These are phyloP conservation scores for Mormyrops attenuatus DNA, from an alignment of 2,797 vertebrate genomes.

Conservation along the genomic window DNA sequence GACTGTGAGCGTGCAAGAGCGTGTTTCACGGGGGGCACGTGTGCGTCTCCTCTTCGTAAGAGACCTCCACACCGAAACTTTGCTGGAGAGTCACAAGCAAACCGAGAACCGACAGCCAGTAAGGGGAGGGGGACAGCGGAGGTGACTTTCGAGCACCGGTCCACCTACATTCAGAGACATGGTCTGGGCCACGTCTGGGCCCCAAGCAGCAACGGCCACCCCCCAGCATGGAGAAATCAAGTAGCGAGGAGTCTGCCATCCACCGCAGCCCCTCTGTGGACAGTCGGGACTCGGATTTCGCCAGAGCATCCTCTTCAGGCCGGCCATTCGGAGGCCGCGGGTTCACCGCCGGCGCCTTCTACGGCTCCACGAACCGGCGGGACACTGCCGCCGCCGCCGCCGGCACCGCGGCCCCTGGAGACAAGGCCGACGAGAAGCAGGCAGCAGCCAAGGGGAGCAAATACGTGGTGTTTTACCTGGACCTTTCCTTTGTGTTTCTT, in stretches of 20 bases:
- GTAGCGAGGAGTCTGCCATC: slow-evolving; percentile 98
- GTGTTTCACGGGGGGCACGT: neutral
- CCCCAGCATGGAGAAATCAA: slow-evolving; percentile 98
- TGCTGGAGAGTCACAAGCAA: neutral
- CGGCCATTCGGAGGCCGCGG: slow-evolving; percentile 84
- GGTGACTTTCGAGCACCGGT: slow-evolving; percentile 23
- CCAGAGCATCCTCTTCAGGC: slow-evolving; percentile 85
- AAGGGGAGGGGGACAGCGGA: neutral
- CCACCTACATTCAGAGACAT: slow-evolving; percentile 58
- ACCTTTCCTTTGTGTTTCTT: slow-evolving; percentile 99
- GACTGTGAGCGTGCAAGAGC: neutral
- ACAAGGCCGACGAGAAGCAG: slow-evolving; percentile 78
- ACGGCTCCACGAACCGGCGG: slow-evolving; percentile 82
- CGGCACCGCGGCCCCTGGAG: slow-evolving; percentile 45
- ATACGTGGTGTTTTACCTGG: slow-evolving; percentile 99
- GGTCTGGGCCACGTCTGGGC: slow-evolving; percentile 69
- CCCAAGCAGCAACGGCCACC: slow-evolving; percentile 58
- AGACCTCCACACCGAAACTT: neutral
- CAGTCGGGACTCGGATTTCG: slow-evolving; percentile 88
- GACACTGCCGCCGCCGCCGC: slow-evolving; percentile 42
- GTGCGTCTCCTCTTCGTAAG: neutral
- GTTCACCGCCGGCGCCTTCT: slow-evolving; percentile 94
- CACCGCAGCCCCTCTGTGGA: slow-evolving; percentile 96
- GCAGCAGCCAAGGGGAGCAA: slow-evolving; percentile 90
- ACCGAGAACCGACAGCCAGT: neutral